A percentile compares a stretch with the other conserved stretches of the same genome.
Evolutionary conservation across 2,113 vertebrate species (phyloP).

Genomic region (Silurus meridionalis): DNA sequence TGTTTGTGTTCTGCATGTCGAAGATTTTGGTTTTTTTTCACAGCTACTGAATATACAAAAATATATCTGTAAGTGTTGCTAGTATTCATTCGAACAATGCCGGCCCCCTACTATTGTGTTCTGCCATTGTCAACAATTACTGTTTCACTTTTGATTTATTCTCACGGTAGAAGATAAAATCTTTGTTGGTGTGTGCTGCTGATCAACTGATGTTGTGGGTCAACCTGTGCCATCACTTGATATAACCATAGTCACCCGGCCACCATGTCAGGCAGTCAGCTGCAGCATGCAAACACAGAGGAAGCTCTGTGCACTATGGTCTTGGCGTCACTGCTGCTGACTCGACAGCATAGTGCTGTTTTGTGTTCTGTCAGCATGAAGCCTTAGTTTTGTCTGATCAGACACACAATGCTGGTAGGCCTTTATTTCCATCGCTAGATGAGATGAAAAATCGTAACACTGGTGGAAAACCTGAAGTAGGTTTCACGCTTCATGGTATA

Average conservation of each 20-base stretch:
- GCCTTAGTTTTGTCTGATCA: background rate
- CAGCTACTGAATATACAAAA: background rate
- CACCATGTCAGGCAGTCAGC: slow-evolving; percentile 36
- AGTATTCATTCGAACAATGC: background rate
- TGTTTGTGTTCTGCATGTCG: background rate
- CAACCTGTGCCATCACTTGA: slow-evolving; percentile 38
- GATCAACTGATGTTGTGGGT: slow-evolving; percentile 18
- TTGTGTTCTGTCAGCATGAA: slow-evolving; percentile 45
- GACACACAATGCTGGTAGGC: slow-evolving; percentile 11
- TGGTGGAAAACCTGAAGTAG: background rate
- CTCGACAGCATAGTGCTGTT: slow-evolving; percentile 24
- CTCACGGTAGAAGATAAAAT: too few species aligned
- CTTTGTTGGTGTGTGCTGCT: slow-evolving; percentile 1
- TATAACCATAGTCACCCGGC: slow-evolving; percentile 14
- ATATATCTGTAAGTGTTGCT: background rate
- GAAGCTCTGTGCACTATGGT: slow-evolving; percentile 25
- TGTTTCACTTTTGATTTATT: background rate
- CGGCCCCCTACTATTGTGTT: background rate
- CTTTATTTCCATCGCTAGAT: slow-evolving; percentile 5
- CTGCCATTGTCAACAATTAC: background rate
- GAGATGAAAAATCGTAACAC: slow-evolving; percentile 17
- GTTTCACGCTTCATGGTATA: background rate
- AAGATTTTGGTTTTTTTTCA: background rate
- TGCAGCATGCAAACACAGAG: slow-evolving; percentile 31
- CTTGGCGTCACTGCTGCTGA: slow-evolving; percentile 29